Evolutionary conservation across 2,888 invertebrate genomes (phyloP), one percentile per base, ranked within the genome.

Genomic region (Eurytoma adleriae): DNA sequence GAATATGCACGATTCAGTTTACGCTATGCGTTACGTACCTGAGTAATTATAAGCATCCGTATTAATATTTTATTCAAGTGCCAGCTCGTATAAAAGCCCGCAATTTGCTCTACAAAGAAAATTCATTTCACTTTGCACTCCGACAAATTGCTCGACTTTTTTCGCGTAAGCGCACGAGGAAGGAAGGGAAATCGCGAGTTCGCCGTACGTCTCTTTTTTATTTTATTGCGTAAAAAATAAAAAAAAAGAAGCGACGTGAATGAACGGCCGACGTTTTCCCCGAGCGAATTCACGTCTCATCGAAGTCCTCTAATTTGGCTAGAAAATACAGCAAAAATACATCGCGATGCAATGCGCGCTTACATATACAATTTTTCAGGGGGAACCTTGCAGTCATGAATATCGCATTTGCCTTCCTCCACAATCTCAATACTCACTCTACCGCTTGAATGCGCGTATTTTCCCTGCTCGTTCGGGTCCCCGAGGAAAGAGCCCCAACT

Each of bases 401-500:
- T 76, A 76, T 54, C 69, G 54, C 59, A 76, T 76, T 76, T 30
- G 69, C 62, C 18, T 62, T n/a, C 14, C 50, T n/a, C 14, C 50
- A 40, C 27, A 18, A 24, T 20, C 67, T 2, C 27, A 18, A 54
- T 13, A 27, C 16, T 10, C 54, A 14, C 68, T 20, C 50, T 13
- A 14, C 10, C 52, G 27, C 52, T 30, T 24, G 74, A 62, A 70
- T 70, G 27, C n/a, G 20, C n/a, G 40, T 70, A 77, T 77, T 70
- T 68, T 70, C 66, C 30, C 24, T 52, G 2, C 61, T n/a, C 52
- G 10, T 50, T 20, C n/a, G 24, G 24, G 64, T 71, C 77, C 40
- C 64, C 24, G 24, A 3, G 30, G 70, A 64, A 24, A 40, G 61
- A 18, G 54, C 59, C 69, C 62, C 30, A 56, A 84, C 83, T 84